These are phyloP conservation scores for Trachelipus rathkii DNA, from an alignment of 1,140 invertebrate species.

Conservation along the genomic window DNA sequence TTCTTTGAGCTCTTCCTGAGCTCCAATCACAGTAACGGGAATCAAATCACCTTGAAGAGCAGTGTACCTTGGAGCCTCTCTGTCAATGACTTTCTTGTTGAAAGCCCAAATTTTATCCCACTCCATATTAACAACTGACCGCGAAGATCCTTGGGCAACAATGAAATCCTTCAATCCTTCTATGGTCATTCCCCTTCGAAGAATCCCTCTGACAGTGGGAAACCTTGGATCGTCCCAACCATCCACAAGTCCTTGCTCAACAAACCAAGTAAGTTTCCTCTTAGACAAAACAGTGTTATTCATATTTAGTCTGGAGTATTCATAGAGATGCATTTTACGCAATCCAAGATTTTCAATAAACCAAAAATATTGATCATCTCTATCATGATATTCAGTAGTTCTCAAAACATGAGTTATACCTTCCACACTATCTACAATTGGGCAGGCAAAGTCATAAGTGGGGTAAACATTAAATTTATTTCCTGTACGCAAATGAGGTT, in stretches of 20 bases:
- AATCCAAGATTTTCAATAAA: slow-evolving; percentile 81
- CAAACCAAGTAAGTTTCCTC: slow-evolving; percentile 96
- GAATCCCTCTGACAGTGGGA: slow-evolving; percentile 93
- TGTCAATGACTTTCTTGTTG: slow-evolving; percentile 97
- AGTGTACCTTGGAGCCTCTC: slow-evolving; percentile 86
- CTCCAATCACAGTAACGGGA: slow-evolving; percentile 66
- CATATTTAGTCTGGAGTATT: slow-evolving; percentile 92
- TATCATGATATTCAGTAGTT: slow-evolving; percentile 97
- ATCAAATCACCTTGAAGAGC: slow-evolving; percentile 67
- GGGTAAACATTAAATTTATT: slow-evolving; percentile 99
- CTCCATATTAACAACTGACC: slow-evolving; percentile 97
- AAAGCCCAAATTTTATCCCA: slow-evolving; percentile 99
- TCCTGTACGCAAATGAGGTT: slow-evolving; percentile 87
- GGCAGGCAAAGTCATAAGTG: slow-evolving; percentile 99
- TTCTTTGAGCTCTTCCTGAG: slow-evolving; percentile 58
- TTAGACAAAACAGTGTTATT: slow-evolving; percentile 97
- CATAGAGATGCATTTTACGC: slow-evolving; percentile 89
- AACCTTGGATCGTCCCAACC: slow-evolving; percentile 99
- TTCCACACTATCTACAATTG: slow-evolving; percentile 96
- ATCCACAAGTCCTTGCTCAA: slow-evolving; percentile 85
- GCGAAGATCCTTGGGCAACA: slow-evolving; percentile 95
- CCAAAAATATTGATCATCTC: slow-evolving; percentile 98
- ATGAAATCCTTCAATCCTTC: slow-evolving; percentile 97
- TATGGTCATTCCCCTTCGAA: slow-evolving; percentile 93
- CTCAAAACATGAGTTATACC: slow-evolving; percentile 93